Evolutionary conservation across 2,113 vertebrate genomes (phyloP), one percentile per base, ranked within the genome.

Genomic region (Eptesicus fuscus): DNA sequence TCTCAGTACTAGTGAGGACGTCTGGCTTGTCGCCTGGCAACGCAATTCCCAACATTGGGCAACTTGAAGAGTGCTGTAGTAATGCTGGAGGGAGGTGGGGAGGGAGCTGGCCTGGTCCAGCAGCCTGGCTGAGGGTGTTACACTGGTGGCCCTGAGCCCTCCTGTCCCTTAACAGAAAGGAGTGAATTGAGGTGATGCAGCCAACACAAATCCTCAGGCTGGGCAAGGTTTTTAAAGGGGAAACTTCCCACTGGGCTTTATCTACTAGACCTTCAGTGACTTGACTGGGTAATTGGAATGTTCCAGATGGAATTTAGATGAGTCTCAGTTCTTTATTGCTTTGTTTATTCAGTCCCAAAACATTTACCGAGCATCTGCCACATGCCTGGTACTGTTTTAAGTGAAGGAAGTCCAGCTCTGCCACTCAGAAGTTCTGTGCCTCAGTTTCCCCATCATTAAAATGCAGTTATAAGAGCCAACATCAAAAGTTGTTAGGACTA

Each of bases 1-100:
- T 98, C 96, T 97, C 96, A 97, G 77, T 92, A 65, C 61, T 28
- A 86, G 90, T 77, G 96, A 92, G 95, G 96, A 32, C 82, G 97
- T 73, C 93, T 92, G 91, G 89, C 94, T 95, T 30, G 97, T 98
- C 83, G 95, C 98, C 78, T 98, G 97, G 98, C 98, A 98, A 98
- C 97, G 0, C 76, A 32, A 51, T 96, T 97, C 96, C 96, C 98
- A 96, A 98, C 93, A 95, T 74, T 97, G 69, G 83, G 91, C 97
- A 95, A 88, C 96, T 97, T 88, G 96, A 85, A 2, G 91, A 90
- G 90, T 22, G 35, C 95, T 59, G 40, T 87, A 93, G 94, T 83
- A 78, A 88, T 65, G 96, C 49, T 65, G 88, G 74, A 69, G 67
- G n/a, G 67, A 69, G 65, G n/a, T 10, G 67, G 32, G 1, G 3